Evolutionary conservation across 1,140 invertebrate genomes (phyloP).

Genomic region (Drosophila suzukii): DNA sequence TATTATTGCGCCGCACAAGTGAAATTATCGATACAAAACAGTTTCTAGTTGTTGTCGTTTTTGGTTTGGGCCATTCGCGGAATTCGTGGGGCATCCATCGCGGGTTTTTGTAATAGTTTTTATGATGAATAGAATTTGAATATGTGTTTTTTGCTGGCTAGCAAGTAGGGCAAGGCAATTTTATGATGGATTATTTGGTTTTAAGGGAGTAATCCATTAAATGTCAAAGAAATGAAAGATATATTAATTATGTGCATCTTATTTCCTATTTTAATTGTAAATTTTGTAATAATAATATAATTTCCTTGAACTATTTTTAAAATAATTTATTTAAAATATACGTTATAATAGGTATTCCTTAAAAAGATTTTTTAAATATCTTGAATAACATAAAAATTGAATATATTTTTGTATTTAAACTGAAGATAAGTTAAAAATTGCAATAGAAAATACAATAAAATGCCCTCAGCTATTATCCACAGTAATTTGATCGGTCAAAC

Average conservation of each 20-base stretch:
- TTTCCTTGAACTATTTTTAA: too few species aligned
- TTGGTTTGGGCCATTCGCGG: slow-evolving; percentile 17
- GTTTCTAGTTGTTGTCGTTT: slow-evolving; percentile 30
- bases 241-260: not conserved
- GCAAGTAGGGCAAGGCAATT: slow-evolving; percentile 1
- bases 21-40: slow-evolving; percentile 45
- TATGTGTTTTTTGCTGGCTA: slow-evolving; percentile 15
- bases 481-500: slow-evolving; percentile 16
- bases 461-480: not conserved
- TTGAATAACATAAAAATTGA: too few species aligned
- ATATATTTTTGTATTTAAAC: too few species aligned
- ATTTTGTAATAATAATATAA: too few species aligned
- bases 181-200: slow-evolving; percentile 8
- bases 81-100: slow-evolving; percentile 15
- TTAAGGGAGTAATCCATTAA: not conserved
- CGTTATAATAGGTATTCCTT: too few species aligned
- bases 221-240: not conserved
- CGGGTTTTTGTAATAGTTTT: slow-evolving; percentile 20
- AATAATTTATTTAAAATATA: too few species aligned
- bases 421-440: too few species aligned
- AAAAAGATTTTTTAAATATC: too few species aligned
- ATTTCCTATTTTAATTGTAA: not conserved
- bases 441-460: too few species aligned
- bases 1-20: slow-evolving; percentile 52
- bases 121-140: slow-evolving; percentile 26